Conservation (phyloP, 2,888 invertebrate species). For the Octodonta nipae region DNA sequence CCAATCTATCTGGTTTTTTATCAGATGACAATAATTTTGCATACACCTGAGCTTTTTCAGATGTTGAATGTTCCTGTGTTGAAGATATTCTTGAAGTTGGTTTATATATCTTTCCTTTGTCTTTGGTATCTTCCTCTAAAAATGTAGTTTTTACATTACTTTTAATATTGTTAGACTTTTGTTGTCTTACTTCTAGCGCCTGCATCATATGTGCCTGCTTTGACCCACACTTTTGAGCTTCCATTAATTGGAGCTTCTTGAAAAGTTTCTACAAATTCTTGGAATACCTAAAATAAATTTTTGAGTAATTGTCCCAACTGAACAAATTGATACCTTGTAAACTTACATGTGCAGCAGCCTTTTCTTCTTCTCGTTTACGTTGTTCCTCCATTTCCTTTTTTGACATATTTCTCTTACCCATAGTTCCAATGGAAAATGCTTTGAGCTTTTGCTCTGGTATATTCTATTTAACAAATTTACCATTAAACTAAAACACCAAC, state of each 20-base stretch:
- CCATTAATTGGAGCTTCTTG: constrained; percentile 71
- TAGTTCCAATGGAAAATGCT: constrained; percentile 61
- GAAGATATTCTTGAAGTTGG: constrained; percentile 63
- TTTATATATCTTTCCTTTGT: constrained; percentile 84
- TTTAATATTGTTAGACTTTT: constrained; percentile 1
- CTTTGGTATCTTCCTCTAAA: constrained; percentile 73
- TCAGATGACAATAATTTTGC: constrained; percentile 50
- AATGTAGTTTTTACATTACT: constrained; percentile 2
- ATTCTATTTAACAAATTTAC: constrained; percentile 14
- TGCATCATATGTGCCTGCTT: constrained; percentile 94
- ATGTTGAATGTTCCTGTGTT: constrained; percentile 39
- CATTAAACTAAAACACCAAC: background rate
- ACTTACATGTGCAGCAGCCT: constrained; percentile 77
- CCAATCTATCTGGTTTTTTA: constrained; percentile 49
- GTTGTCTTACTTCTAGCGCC: constrained; percentile 65
- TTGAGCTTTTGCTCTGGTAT: constrained; percentile 57
- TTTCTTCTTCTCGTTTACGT: constrained; percentile 75
- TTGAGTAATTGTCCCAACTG: background rate
- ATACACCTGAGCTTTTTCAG: constrained; percentile 57
- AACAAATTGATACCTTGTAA: background rate
- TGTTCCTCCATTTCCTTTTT: constrained; percentile 76
- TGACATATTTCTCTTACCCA: constrained; percentile 61
- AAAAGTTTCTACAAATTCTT: constrained; percentile 95
- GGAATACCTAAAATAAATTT: constrained; percentile 59
- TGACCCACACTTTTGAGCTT: constrained; percentile 81